Evolutionary conservation across 2,888 invertebrate species (phyloP), one percentile per base, ranked within the genome.

Genomic region (Dryocosmus kuriphilus): DNA sequence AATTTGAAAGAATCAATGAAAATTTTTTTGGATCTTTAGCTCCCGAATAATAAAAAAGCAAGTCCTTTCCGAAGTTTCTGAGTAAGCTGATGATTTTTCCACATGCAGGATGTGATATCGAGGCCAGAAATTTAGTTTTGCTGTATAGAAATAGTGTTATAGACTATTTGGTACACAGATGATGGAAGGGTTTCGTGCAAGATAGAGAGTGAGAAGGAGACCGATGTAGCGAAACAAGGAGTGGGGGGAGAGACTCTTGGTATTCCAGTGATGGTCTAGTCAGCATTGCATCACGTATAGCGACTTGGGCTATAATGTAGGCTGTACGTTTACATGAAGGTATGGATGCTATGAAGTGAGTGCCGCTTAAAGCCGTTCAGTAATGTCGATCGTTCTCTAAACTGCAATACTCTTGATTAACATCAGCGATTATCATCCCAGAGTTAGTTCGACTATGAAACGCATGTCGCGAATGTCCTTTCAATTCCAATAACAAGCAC

Each of bases 231-330:
- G 62, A 71, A 24, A 74, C 4, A 55, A 32, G 32, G 63, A 55
- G 73, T 67, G 80, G 75, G 83, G 82, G 81, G 79, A 81, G 79
- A 76, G 80, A 63, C 73, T 81, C 77, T 30, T 74, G 81, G 87
- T 88, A 88, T 88, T 88, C 88, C 61, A 81, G 80, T 80, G 88
- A 85, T 85, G 87, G 83, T 82, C 77, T 78, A 73, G 79, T 84
- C 84, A 84, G 86, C 88, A 88, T 88, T 86, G 87, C 87, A 86
- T 88, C 88, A 88, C 88, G 88, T 88, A 87, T 87, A 82, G 84
- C 78, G 86, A 82, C 78, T 78, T 35, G 75, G 81, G 84, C 85
- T 85, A 85, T 84, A 86, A 84, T 83, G 73, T 86, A 85, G 86
- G 84, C 85, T 82, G 81, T 85, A 86, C 81, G 85, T 86, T 86